These are phyloP conservation scores for Aphrocallistes beatrix DNA, from an alignment of 37 sponge, comb jelly and placozoan species.

Conservation along the genomic window DNA sequence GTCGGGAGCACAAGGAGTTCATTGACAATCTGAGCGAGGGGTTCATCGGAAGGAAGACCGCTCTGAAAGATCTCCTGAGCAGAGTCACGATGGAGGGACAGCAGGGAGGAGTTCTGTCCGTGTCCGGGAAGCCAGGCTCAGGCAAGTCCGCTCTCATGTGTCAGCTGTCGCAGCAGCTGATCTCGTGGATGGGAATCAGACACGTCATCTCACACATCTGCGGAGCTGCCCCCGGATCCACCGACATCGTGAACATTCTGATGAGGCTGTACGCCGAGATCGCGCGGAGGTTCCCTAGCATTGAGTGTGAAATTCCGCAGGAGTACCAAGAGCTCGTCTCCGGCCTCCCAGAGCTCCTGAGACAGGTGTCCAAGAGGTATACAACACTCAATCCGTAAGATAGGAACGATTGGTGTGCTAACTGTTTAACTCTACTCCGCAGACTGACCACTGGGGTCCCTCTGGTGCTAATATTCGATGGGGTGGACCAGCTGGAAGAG, in stretches of 20 bases:
- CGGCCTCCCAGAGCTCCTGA: constrained; percentile 44
- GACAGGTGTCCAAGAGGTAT: constrained; percentile 8
- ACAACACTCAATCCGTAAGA: neutral
- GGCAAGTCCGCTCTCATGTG: constrained; percentile 90
- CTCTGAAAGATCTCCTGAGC: constrained; percentile 27
- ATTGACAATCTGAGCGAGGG: constrained; percentile 32
- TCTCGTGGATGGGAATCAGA: neutral
- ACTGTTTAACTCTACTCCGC: neutral
- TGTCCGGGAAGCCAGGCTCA: constrained; percentile 67
- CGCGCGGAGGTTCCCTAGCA: constrained; percentile 41
- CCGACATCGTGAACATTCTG: constrained; percentile 49
- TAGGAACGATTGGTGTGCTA: neutral
- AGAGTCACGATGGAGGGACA: constrained; percentile 21
- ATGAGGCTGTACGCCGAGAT: constrained; percentile 58
- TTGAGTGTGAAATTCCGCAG: constrained; percentile 40
- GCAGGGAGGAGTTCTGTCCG: constrained; percentile 27
- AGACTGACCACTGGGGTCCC: neutral
- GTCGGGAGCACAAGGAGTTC: constrained; percentile 42
- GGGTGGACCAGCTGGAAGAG: constrained; percentile 70
- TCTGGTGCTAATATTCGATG: constrained; percentile 64
- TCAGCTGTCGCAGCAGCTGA: constrained; percentile 44
- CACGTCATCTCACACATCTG: constrained; percentile 61
- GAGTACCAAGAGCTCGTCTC: constrained; percentile 52
- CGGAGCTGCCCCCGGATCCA: constrained; percentile 73
- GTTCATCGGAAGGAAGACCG: constrained; percentile 46